Percentiles rank a stretch among this genome's conserved stretches.
Evolutionary conservation across 2,113 vertebrate species (phyloP).

Genomic region (Pseudolaguvia tuberculata): DNA sequence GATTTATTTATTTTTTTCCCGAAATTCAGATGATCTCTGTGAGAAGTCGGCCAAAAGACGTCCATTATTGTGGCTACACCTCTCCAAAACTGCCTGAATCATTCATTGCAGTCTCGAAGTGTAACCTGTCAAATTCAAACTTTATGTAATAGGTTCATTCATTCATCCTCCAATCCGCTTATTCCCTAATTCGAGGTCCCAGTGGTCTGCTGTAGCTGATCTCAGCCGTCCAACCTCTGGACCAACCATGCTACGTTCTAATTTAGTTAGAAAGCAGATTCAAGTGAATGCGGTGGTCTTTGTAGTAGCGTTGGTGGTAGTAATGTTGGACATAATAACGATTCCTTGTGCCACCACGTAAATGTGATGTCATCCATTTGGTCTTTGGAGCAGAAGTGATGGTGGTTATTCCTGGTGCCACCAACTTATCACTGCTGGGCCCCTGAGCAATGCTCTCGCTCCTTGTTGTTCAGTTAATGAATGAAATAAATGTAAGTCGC

Average conservation of each 20-base stretch:
- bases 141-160: no score
- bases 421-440: no score
- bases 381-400: not conserved
- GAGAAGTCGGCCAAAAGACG: conserved; percentile 29
- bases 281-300: not conserved
- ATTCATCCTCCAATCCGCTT: no score
- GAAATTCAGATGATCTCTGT: conserved; percentile 29
- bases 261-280: conserved; percentile 30
- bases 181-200: no score
- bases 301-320: not conserved
- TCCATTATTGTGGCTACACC: not conserved
- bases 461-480: no score
- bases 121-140: conserved; percentile 3
- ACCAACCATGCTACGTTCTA: conserved; percentile 3
- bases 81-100: conserved; percentile 7
- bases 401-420: not conserved
- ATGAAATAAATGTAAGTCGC: no score
- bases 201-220: no score
- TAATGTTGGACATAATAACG: no score
- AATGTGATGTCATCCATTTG: no score
- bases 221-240: conserved; percentile 1
- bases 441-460: no score
- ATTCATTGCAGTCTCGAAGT: not conserved
- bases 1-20: conserved; percentile 42
- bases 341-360: no score